Base-by-base conservation (phyloP, 2,888 invertebrate genomes). In the Erebia epiphron region DNA sequence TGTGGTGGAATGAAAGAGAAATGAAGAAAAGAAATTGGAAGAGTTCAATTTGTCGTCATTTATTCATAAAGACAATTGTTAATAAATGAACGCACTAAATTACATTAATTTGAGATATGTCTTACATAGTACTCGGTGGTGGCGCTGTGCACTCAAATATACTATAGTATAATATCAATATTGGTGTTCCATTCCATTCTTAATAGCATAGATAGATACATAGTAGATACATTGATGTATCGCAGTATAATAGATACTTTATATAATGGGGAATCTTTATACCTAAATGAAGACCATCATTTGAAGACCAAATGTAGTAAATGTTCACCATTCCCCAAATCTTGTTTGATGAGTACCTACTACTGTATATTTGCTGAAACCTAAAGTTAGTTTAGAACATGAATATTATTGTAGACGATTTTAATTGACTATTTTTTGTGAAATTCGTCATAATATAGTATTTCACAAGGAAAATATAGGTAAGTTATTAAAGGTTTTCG, bases 91-190 rank as follows among this genome's bases (percentile, higher is more conserved):
- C 92, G 89, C 90, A 88, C 92, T 92, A 92, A 89, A 87, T 92
- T 92, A 93, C 91, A 90, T 86, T 92, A 92, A 88, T 87, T 91
- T 93, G 92, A 92, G 92, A 92, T 93, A 92, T 91, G 89, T 92
- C 87, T 92, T 92, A 92, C 73, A 86, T 83, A 82, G 82, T 86
- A 91, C 73, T 83, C 83, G 80, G 86, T 88, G 89, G 88, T 87
- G 85, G 77, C 14, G 79, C 41, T 60, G n/a, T 57, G 49, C 52
- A 66, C 69, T 58, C 56, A 84, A 76, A 58, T 66, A 43, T 68
- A 35, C 35, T 35, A 69, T 18, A 54, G 54, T 57, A 14, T n/a
- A 26, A 68, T 52, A 67, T 69, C 61, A 64, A 67, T 67, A 77
- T 81, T 84, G 83, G 81, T 83, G 82, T 83, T 79, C 14, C 26